These are phyloP conservation scores for Corythornis cristatus DNA, from an alignment of 2,113 vertebrate genomes.

Conservation along the genomic window DNA sequence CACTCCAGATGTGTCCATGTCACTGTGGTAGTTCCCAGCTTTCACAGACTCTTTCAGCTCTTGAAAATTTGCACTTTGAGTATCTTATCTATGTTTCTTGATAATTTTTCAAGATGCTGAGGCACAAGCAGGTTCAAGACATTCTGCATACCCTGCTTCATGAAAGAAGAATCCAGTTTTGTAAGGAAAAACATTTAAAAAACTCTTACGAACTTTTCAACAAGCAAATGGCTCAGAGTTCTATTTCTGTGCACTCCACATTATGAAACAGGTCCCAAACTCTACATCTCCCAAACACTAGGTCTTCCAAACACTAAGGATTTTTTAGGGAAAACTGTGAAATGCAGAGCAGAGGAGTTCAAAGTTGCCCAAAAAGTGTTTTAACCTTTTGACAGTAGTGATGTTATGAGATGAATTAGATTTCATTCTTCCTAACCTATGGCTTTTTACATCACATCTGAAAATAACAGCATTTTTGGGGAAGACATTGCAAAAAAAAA, in stretches of 20 bases:
- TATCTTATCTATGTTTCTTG: background rate
- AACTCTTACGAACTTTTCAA: background rate
- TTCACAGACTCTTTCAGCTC: background rate
- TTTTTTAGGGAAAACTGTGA: background rate
- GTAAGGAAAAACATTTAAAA: background rate
- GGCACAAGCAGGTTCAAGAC: background rate
- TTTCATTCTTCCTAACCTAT: background rate
- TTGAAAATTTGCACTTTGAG: background rate
- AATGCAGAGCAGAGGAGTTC: background rate
- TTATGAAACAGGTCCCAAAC: background rate
- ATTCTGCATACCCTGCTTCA: background rate
- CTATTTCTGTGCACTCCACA: background rate
- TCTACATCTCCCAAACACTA: background rate
- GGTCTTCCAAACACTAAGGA: background rate
- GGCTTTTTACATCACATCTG: background rate
- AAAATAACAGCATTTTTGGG: background rate
- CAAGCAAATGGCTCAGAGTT: background rate
- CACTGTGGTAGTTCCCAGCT: background rate
- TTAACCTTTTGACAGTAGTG: background rate
- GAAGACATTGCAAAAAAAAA: background rate
- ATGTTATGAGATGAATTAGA: background rate
- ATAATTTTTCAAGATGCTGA: background rate
- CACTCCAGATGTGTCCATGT: background rate
- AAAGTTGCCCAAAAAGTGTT: background rate
- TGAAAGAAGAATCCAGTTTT: background rate